Evolutionary conservation across 2,113 vertebrate genomes (phyloP).

Genomic region (Alexandromys fortis): DNA sequence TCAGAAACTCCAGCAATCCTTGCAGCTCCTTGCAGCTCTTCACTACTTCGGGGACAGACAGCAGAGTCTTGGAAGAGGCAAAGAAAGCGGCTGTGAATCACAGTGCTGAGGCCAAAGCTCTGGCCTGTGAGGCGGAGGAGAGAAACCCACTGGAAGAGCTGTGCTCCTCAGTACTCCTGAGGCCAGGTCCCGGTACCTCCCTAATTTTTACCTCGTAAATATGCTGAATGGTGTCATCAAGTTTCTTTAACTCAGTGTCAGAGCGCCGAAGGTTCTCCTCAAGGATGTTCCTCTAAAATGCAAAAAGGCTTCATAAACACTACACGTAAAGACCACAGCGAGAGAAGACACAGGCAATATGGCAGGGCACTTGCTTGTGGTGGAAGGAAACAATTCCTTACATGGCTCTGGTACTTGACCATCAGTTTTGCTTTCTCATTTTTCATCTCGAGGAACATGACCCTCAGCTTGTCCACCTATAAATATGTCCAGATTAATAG

Average conservation of each 20-base stretch:
- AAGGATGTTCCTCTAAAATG: conserved; percentile 88
- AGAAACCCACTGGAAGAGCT: not conserved
- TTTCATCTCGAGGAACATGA: conserved; percentile 83
- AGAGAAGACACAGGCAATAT: not conserved
- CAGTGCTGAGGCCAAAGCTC: not conserved
- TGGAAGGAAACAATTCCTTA: conserved; percentile 49
- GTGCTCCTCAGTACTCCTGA: not conserved
- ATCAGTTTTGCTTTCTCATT: conserved; percentile 77
- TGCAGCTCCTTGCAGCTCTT: conserved; percentile 74
- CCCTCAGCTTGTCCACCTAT: conserved; percentile 85
- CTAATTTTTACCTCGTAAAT: conserved; percentile 87
- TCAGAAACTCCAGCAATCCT: conserved; percentile 76
- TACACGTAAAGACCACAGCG: not conserved
- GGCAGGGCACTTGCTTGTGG: not conserved
- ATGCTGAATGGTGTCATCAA: conserved; percentile 89
- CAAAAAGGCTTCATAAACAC: conserved; percentile 37
- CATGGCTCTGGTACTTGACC: conserved; percentile 80
- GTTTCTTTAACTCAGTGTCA: conserved; percentile 88
- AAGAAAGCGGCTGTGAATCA: conserved; percentile 41
- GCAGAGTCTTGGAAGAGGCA: conserved; percentile 73
- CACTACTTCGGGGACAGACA: conserved; percentile 76
- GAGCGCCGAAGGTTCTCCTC: conserved; percentile 89
- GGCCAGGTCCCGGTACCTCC: not conserved
- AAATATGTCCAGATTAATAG: not conserved
- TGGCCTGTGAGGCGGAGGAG: not conserved